Conservation (phyloP, 2,888 invertebrate genomes). For the Trilocha varians region DNA sequence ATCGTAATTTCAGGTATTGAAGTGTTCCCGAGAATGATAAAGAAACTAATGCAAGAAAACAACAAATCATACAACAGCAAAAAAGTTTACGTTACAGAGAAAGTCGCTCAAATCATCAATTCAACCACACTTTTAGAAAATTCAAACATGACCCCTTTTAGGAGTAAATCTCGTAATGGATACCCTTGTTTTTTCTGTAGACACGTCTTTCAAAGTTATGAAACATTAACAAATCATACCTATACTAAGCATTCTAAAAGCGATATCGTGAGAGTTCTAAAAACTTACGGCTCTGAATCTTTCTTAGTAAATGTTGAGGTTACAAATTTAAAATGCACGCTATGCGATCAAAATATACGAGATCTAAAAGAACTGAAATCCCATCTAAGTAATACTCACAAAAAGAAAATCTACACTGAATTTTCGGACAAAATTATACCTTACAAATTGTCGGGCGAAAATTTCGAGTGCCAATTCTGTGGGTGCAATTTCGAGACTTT, state of each 20-base stretch:
- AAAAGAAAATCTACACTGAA: conserved; percentile 36
- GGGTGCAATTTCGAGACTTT: conserved; percentile 50
- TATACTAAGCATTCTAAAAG: conserved; percentile 28
- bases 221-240: conserved; percentile 30
- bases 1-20: conserved; percentile 32
- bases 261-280: conserved; percentile 28
- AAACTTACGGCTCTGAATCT: conserved; percentile 39
- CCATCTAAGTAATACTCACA: conserved; percentile 39
- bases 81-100: conserved; percentile 34
- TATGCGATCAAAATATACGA: conserved; percentile 28
- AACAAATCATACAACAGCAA: conserved; percentile 7
- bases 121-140: conserved; percentile 32
- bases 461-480: conserved; percentile 47
- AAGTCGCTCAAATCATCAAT: conserved; percentile 40
- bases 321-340: conserved; percentile 36
- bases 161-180: conserved; percentile 39
- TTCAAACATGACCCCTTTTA: conserved; percentile 48
- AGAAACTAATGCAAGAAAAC: conserved; percentile 20
- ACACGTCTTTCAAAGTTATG: conserved; percentile 33
- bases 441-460: conserved; percentile 32
- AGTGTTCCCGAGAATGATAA: conserved; percentile 28
- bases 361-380: conserved; percentile 39
- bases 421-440: conserved; percentile 48
- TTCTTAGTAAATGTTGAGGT: conserved; percentile 52
- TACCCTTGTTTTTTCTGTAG: conserved; percentile 57